Conservation (phyloP, 2,888 invertebrate species). For the Drosophila nr. perissopoda region DNA sequence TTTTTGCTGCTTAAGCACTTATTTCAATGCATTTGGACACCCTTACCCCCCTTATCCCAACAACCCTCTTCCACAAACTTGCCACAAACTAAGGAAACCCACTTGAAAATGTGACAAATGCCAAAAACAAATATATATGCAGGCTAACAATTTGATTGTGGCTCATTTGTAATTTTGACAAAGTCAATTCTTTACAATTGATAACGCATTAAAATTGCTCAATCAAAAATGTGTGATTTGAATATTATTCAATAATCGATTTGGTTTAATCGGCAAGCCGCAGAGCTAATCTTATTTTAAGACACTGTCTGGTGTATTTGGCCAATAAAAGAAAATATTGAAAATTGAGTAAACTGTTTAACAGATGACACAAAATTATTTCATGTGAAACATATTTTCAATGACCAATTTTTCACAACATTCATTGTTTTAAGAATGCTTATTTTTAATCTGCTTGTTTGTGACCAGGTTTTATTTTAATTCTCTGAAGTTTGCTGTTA, state of each 20-base stretch:
- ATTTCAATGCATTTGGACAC: conserved; percentile 23
- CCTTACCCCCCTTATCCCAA: not conserved
- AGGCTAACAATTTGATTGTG: conserved; percentile 33
- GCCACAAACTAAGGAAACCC: conserved; percentile 22
- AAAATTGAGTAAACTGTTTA: not conserved
- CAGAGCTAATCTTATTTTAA: not conserved
- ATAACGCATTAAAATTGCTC: not conserved
- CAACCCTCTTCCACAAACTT: not conserved
- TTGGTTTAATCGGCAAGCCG: not conserved
- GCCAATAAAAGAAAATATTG: not conserved
- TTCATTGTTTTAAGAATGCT: not conserved
- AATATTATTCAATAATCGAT: not conserved
- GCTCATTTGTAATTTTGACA: conserved; percentile 13
- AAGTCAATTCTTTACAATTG: conserved; percentile 1
- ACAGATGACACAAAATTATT: not conserved
- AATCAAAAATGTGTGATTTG: not conserved
- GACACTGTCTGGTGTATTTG: not conserved
- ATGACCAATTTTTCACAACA: not conserved
- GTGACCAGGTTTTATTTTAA: not conserved
- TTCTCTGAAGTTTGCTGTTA: not conserved
- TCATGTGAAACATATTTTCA: too few species aligned
- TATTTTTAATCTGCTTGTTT: not conserved
- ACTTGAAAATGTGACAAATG: conserved; percentile 20
- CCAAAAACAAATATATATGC: conserved; percentile 6
- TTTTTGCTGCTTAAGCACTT: conserved; percentile 41